Evolutionary conservation across 2,113 vertebrate genomes (phyloP).

Genomic region (Alouatta palliata): DNA sequence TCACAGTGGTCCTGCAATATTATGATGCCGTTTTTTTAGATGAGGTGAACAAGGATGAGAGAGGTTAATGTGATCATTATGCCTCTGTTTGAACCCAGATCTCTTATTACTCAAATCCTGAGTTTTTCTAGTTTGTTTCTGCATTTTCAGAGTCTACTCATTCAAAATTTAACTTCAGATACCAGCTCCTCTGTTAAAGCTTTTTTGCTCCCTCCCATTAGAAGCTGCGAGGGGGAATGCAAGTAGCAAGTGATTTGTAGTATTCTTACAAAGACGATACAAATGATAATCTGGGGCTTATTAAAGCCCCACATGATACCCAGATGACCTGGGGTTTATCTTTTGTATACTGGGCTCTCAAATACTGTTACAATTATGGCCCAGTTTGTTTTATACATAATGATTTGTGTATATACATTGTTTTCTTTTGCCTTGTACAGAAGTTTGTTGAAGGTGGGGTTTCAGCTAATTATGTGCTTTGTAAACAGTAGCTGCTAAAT

Average conservation of each 20-base stretch:
- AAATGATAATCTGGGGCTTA: too few species aligned
- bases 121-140: background rate
- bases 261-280: background rate
- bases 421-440: background rate
- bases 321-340: too few species aligned
- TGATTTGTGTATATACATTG: background rate
- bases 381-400: background rate
- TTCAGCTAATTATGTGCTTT: background rate
- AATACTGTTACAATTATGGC: background rate
- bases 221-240: background rate
- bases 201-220: background rate
- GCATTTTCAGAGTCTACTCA: background rate
- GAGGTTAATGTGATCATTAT: background rate
- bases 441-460: background rate
- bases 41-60: background rate
- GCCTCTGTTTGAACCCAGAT: background rate
- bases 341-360: too few species aligned
- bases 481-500: slow-evolving; percentile 17
- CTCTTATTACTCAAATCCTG: background rate
- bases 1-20: background rate
- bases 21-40: background rate
- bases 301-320: too few species aligned
- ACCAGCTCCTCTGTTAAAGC: background rate
- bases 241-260: background rate
- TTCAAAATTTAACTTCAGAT: background rate